A percentile compares a stretch with the other conserved stretches of the same genome.
Conservation (phyloP, 2,888 invertebrate species). For the Tanypteryx hageni region DNA sequence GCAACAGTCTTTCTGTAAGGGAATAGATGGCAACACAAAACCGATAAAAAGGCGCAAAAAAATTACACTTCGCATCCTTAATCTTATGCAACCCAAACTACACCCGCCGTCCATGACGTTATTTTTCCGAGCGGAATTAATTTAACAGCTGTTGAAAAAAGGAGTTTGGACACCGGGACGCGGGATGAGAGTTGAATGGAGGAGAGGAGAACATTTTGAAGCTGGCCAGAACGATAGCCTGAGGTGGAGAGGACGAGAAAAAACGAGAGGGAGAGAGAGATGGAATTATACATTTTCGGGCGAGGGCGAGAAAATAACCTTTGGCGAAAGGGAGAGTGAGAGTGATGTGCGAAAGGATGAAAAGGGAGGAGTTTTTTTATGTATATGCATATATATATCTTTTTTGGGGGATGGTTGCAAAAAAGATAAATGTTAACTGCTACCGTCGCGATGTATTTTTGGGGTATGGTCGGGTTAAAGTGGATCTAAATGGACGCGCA, state of each 20-base stretch:
- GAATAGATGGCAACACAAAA: no score
- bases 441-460: background rate
- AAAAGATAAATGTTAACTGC: background rate
- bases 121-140: no score
- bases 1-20: no score
- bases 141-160: background rate
- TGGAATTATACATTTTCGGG: constrained; percentile 15
- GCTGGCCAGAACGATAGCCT: background rate
- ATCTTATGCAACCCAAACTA: background rate
- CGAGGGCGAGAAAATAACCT: background rate
- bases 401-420: background rate
- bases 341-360: constrained; percentile 11
- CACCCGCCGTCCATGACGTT: background rate
- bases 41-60: no score
- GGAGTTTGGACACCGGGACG: background rate
- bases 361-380: no score
- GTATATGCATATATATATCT: no score
- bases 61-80: background rate
- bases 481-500: background rate
- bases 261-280: background rate
- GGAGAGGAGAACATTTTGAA: background rate
- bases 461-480: background rate
- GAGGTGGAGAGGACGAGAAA: constrained; percentile 15
- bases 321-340: constrained; percentile 9
- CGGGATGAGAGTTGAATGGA: background rate